Evolutionary conservation across 2,113 vertebrate species (phyloP), one percentile per base, ranked within the genome.

Genomic region (Opisthocomus hoazin): DNA sequence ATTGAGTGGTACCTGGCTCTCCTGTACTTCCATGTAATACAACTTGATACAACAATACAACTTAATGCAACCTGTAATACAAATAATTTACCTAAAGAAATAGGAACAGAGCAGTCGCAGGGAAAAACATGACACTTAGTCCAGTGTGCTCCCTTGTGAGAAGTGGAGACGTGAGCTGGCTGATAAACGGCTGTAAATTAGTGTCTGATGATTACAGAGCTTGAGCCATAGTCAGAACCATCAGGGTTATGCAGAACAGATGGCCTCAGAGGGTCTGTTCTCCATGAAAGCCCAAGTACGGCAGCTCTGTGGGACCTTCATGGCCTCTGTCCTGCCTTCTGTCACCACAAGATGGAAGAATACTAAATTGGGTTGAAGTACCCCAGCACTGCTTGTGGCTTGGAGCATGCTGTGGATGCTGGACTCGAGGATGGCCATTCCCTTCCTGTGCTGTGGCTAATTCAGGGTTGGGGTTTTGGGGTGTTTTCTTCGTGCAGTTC

Each of bases 401-500:
- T 48, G 61, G 68, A 80, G 19, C 0, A 0, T 34, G 27, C 58
- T 90, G 37, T 21, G 7, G 14, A 12, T 43, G n/a, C 36, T 73
- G 23, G 12, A 37, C 27, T 16, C 34, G 7, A 10, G n/a, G 27
- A 5, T 3, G 4, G 46, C 45, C 22, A 81, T 75, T 65, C 41
- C 29, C 3, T 9, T 70, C 65, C 29, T 22, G 20, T 56, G 46
- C 45, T 36, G 36, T 76, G 36, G 10, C 69, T 97, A 48, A 97
- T 41, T 18, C 22, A 13, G 36, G 45, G 34, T 16, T 80, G 60
- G 88, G 84, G 46, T 29, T 87, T 73, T 58, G 69, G 76, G 75
- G 50, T 83, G 11, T 92, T 90, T 79, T 78, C 76, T 95, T 46
- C 29, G 4, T 11, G 9, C 94, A 99, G 99, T 99, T 99, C 98